Base-by-base conservation (phyloP, 2,797 vertebrate genomes). In the Neosilurus hyrtlii region DNA sequence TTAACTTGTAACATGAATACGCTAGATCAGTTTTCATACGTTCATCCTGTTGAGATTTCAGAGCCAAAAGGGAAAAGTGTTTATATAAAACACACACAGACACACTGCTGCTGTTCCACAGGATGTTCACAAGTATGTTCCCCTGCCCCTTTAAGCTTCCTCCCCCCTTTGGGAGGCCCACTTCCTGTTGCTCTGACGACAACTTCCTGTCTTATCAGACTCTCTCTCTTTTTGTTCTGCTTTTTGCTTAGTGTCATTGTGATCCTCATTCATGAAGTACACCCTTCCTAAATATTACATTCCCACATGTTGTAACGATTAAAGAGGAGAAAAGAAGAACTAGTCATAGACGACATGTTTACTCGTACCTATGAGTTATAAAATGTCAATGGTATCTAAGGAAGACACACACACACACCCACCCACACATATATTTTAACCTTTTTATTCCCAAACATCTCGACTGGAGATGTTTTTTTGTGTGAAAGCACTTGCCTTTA, bases 81-180 rank as follows among this genome's bases (percentile, higher is more conserved):
- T 83, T 72, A 82, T 85, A 11, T n/a, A 6, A 62, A 52, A 83
- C 54, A 68, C 49, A 54, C 16, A 83, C 54, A 68, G 30, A 54
- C 16, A 51, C 63, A 30, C 72, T 82, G 30, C 81, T 86, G 86
- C 72, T 90, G 82, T 90, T 88, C 75, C 87, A 92, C 91, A 93
- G 93, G 92, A 94, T 93, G 86, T 87, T 76, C 56, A 56, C 43
- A 71, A 62, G 56, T 37, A 76, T 72, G 80, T 89, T 83, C 85
- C 62, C 57, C 83, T 66, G 65, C 73, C 74, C 43, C 79, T 87
- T 77, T 63, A 85, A 80, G 81, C 70, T 54, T 73, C 83, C 74
- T 77, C 71, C 79, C 71, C 86, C 82, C 62, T 73, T 83, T 86
- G 70, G 81, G 88, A 84, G 85, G 86, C 85, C 88, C 85, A 79